A percentile compares a stretch with the other conserved stretches of the same genome.
Conservation (phyloP, 2,797 vertebrate species). For the Falco concolor region DNA sequence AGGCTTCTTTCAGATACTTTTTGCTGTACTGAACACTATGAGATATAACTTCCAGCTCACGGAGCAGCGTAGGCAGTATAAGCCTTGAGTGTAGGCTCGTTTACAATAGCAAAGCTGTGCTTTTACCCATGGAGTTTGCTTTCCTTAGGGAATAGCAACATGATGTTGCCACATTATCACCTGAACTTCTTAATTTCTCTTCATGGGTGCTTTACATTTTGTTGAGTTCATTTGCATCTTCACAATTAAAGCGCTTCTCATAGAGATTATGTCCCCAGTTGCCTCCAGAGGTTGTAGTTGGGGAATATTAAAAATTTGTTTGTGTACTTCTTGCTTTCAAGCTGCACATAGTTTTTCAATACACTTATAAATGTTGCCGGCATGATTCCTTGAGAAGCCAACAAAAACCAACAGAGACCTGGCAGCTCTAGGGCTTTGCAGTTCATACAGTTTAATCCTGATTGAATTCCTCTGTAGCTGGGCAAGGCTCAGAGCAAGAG, state of each 20-base stretch:
- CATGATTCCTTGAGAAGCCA: neutral
- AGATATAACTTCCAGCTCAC: neutral
- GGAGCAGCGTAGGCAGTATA: neutral
- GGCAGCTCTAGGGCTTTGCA: neutral
- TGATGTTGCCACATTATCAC: neutral
- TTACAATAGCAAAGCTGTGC: neutral
- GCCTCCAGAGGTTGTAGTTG: neutral
- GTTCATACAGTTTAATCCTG: neutral
- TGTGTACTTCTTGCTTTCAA: neutral
- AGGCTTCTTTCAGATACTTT: neutral
- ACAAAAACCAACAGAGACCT: neutral
- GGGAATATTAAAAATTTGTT: neutral
- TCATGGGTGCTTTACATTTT: neutral
- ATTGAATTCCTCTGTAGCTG: neutral
- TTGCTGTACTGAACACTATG: accelerated
- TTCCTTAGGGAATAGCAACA: neutral
- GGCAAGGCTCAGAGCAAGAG: neutral
- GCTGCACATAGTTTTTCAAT: neutral
- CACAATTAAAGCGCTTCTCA: neutral
- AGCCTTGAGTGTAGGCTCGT: neutral
- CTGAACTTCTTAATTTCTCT: neutral
- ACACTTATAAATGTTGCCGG: neutral
- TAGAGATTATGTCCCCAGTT: neutral
- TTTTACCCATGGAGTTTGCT: neutral
- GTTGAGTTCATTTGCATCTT: neutral